Conservation (phyloP, 2,888 invertebrate species). For the Endotricha flammealis region DNA sequence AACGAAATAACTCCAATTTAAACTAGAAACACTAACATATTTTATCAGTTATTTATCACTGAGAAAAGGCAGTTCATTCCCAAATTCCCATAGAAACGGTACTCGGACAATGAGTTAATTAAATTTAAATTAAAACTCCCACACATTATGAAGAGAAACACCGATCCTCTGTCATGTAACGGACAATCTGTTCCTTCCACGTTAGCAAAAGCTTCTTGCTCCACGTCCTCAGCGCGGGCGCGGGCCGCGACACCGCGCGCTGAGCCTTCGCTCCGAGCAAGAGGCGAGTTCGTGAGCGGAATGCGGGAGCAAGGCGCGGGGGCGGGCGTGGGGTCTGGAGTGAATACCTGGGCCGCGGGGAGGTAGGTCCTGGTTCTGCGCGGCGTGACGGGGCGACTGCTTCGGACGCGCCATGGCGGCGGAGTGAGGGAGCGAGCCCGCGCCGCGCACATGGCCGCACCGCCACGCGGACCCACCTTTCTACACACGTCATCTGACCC, state of each 20-base stretch:
- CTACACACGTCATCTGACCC: conserved; percentile 44
- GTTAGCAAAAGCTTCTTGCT: conserved; percentile 4
- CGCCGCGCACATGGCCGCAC: conserved; percentile 31
- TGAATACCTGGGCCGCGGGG: conserved; percentile 71
- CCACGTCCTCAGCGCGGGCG: conserved; percentile 8
- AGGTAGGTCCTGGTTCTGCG: conserved; percentile 62
- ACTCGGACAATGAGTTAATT: conserved; percentile 1
- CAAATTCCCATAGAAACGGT: not conserved
- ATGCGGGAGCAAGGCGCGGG: conserved; percentile 7
- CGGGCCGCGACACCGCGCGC: not conserved
- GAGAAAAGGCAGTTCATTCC: not conserved
- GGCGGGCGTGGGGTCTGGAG: conserved; percentile 13
- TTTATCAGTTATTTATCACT: no score
- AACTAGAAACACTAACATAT: not conserved
- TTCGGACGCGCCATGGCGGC: conserved; percentile 70
- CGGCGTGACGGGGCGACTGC: conserved; percentile 70
- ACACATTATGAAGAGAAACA: not conserved
- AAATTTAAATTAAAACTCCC: not conserved
- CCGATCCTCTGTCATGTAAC: not conserved
- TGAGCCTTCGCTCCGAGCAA: no score
- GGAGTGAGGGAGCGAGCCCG: conserved; percentile 54
- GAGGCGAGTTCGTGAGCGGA: not conserved
- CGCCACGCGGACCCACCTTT: conserved; percentile 43
- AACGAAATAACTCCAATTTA: no score
- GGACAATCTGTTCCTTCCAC: conserved; percentile 10